Evolutionary conservation across 2,113 vertebrate species (phyloP), one percentile per base, ranked within the genome.

Genomic region (Recurvirostra avosetta): DNA sequence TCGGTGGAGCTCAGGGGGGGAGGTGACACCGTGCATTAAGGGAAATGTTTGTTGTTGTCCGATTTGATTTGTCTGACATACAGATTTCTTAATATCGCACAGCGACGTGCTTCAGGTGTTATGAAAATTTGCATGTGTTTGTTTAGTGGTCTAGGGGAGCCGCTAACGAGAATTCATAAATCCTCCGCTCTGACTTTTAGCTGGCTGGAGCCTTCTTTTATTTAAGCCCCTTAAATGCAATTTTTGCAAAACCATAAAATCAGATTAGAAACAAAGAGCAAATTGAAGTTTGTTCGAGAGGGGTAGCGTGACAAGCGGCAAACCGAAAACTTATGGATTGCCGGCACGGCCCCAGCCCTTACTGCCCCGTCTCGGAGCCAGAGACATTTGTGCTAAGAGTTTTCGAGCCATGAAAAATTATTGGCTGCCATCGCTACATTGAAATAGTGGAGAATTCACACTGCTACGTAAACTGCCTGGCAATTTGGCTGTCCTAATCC

Each of bases 321-420:
- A 55, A 88, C 41, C 0, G 11, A n/a, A 41, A 72, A 67, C 8
- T 59, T 12, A 4, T 4, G 45, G 25, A 34, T 12, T 47, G 45
- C n/a, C 6, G 8, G 85, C 68, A 9, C 15, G 47, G 61, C 75
- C 71, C 53, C 52, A 8, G 61, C 29, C 8, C 1, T 3, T 8
- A 43, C 23, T 32, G 61, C 40, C 76, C 29, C 9, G 2, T 12
- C 47, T 58, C 2, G 0, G 58, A 67, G 73, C 85, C 17, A 56
- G 10, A 58, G 36, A 13, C 14, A 10, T 1, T 0, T 0, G 29
- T 6, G 50, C 59, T 38, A 3, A 8, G 55, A 34, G 55, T 5
- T 36, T 66, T 9, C 7, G 19, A 65, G 30, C 18, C 12, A 0
- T 0, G 21, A 36, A 13, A 32, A 81, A 41, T 26, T 9, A 12